phyloP scores from a whole-genome alignment of 1,140 invertebrate species.

The Bathynomus jamesi region DNA sequence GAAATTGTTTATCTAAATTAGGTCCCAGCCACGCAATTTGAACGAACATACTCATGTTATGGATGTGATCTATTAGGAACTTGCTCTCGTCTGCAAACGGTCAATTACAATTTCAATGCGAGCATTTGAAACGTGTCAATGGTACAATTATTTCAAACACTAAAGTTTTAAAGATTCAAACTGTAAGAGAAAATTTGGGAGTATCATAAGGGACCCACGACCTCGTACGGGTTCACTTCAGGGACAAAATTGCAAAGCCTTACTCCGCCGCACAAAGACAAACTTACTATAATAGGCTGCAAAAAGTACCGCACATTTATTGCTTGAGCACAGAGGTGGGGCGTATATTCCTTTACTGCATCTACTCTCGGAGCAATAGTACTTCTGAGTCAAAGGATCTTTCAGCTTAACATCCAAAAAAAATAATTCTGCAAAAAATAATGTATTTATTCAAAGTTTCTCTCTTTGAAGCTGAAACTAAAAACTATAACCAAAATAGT shows the following conservation, averaged over 20 bases:
- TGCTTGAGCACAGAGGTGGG: background rate
- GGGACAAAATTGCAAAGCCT: too few species aligned
- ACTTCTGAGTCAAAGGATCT: background rate
- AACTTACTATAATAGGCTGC: background rate
- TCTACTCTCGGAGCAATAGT: background rate
- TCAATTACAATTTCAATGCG: too few species aligned
- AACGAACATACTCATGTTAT: conserved; percentile 31
- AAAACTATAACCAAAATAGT: too few species aligned
- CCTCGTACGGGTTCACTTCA: too few species aligned
- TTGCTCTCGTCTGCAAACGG: conserved; percentile 14
- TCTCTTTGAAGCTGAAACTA: too few species aligned
- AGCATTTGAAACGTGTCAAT: too few species aligned
- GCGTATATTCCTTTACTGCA: background rate
- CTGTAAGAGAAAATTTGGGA: background rate
- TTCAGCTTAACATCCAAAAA: background rate
- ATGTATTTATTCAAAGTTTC: background rate
- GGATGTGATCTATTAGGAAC: conserved; percentile 29
- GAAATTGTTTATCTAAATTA: conserved; percentile 24
- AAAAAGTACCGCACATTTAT: background rate
- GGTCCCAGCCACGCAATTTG: conserved; percentile 25
- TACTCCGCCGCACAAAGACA: too few species aligned
- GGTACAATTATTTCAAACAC: too few species aligned
- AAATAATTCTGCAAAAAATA: background rate
- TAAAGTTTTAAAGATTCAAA: too few species aligned
- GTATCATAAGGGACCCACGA: too few species aligned